Evolutionary conservation across 1,140 invertebrate species (phyloP).

Genomic region (Drosophila malerkotliana): DNA sequence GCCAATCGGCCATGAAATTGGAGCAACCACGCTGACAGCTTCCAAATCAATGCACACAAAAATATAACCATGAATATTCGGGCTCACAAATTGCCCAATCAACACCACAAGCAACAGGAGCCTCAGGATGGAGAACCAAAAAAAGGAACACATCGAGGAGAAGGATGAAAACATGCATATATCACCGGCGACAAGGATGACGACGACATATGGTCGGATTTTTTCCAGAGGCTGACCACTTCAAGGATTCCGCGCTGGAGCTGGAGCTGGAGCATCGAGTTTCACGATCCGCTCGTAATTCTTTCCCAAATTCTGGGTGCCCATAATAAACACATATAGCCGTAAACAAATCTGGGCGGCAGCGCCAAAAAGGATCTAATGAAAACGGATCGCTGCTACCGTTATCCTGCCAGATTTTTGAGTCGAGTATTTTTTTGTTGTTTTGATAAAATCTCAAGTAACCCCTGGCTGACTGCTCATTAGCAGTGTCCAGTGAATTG

Average conservation of each 20-base stretch:
- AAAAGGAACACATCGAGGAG: neutral
- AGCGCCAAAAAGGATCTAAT: conserved; percentile 62
- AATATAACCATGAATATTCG: conserved; percentile 2
- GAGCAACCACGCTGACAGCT: conserved; percentile 76
- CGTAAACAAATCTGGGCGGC: conserved; percentile 69
- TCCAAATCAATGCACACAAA: conserved; percentile 67
- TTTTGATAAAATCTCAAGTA: conserved; percentile 82
- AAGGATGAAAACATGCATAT: conserved; percentile 43
- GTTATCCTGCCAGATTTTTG: conserved; percentile 38
- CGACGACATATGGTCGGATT: conserved; percentile 48
- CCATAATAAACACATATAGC: conserved; percentile 70
- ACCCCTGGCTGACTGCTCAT: conserved; percentile 53
- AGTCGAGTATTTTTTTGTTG: conserved; percentile 40
- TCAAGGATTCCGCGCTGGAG: conserved; percentile 59
- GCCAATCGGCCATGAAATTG: conserved; percentile 78
- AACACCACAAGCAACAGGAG: conserved; percentile 67
- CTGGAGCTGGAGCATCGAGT: conserved; percentile 55
- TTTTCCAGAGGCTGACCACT: conserved; percentile 67
- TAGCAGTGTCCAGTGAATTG: conserved; percentile 48
- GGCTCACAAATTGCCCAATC: conserved; percentile 71
- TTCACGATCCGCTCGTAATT: conserved; percentile 52
- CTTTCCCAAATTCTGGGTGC: conserved; percentile 33
- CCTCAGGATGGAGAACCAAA: conserved; percentile 27
- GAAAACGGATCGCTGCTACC: conserved; percentile 62
- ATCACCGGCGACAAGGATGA: conserved; percentile 58